Evolutionary conservation across 2,888 invertebrate genomes (phyloP).

Genomic region (Matsumyia berberina): DNA sequence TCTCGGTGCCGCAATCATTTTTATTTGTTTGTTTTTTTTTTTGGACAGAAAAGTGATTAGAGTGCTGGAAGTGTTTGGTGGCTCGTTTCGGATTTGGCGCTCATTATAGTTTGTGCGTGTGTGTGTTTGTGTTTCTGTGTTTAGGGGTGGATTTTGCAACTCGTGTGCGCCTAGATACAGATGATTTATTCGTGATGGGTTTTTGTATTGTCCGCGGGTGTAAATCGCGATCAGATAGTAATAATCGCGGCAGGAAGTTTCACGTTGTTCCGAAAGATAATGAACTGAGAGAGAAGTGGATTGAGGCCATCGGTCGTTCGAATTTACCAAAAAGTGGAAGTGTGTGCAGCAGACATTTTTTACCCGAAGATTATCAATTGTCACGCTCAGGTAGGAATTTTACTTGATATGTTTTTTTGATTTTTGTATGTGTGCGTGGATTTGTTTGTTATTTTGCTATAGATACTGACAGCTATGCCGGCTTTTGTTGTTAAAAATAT

Average conservation of each 20-base stretch:
- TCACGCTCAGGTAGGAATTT: slow-evolving; percentile 66
- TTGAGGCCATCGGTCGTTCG: slow-evolving; percentile 66
- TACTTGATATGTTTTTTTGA: slow-evolving; percentile 1
- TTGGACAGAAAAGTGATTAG: slow-evolving; percentile 59
- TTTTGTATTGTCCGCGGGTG: slow-evolving; percentile 75
- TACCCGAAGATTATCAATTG: slow-evolving; percentile 65
- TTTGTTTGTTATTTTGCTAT: not conserved
- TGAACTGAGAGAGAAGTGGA: slow-evolving; percentile 65
- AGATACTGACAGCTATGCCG: not conserved
- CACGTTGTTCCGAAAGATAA: slow-evolving; percentile 60
- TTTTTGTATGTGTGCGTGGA: not conserved
- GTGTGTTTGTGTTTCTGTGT: not conserved
- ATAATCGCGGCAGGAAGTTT: slow-evolving; percentile 69
- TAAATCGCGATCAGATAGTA: slow-evolving; percentile 73
- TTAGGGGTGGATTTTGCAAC: slow-evolving; percentile 52
- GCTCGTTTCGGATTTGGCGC: slow-evolving; percentile 3
- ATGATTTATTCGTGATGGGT: slow-evolving; percentile 64
- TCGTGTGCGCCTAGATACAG: slow-evolving; percentile 26
- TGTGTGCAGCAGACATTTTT: slow-evolving; percentile 68
- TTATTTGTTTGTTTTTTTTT: too few relatives aligned
- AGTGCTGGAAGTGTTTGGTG: slow-evolving; percentile 23
- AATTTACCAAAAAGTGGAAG: slow-evolving; percentile 71
- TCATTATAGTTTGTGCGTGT: not conserved
- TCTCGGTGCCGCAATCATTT: slow-evolving; percentile 39
- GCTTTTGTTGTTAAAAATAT: too few relatives aligned